Evolutionary conservation across 1,140 invertebrate species (phyloP), one percentile per base, ranked within the genome.

Genomic region (Drosophila sucinea): DNA sequence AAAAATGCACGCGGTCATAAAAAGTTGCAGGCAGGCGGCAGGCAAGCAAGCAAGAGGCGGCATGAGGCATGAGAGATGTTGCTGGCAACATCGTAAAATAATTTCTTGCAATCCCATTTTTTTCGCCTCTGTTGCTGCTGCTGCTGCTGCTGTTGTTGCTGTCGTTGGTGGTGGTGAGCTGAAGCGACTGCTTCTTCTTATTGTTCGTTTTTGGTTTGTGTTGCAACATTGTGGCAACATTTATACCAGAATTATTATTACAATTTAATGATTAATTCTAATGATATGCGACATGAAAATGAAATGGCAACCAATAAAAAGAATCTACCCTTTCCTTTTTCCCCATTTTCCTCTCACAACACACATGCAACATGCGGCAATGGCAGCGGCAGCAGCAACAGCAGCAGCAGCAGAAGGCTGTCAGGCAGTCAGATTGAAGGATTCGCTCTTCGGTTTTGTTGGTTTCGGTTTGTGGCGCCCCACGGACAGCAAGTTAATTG

Each of bases 191-290:
- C 44, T 51, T 51, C 44, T 27, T 51, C 44, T 10, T 51, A 51
- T 51, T 51, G 8, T 51, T 51, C 44, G 44, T 51, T 51, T 51
- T 51, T 51, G 23, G 44, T 51, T 51, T 51, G 44, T 41, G 65
- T 25, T 61, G 73, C 78, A 84, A 90, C 84, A 86, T 63, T 91
- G 89, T 91, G 89, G 89, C 89, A 65, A 74, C 81, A 85, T 89
- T 89, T 91, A 90, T 85, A 82, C 85, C 44, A 51, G 81, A 75
- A 83, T 89, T 91, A 91, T 90, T 90, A 90, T 91, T 91, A 91
- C 84, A 90, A 78, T 85, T 90, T 90, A 91, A 91, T 91, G 87
- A 90, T 90, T 90, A 90, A 90, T 90, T 90, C 89, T 90, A 90
- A 90, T 90, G 90, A 87, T 84, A 90, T 89, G 89, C 89, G 81